Evolutionary conservation across 1,140 invertebrate species (phyloP), one percentile per base, ranked within the genome.

Genomic region (Pomacea maculata): DNA sequence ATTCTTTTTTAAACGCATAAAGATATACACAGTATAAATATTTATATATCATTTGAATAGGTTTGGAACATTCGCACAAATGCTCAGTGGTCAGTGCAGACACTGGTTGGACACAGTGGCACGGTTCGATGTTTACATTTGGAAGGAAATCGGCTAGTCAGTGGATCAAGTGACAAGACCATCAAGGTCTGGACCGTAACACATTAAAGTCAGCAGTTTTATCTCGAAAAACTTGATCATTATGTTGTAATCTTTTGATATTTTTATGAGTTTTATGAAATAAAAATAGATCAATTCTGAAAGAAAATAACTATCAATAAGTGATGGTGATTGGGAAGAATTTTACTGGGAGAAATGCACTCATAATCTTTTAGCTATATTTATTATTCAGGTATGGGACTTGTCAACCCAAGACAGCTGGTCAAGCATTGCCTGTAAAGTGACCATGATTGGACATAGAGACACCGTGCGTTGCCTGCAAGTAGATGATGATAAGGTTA

Each of bases 351-450:
- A 15, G n/a, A 19, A 72, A 19, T 29, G 45, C 70, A 29, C 4
- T 72, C 45, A 74, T 29, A 15, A 61, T 17, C 15, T 61, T 17
- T 17, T 79, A 67, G 57, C 57, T 61, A 2, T 61, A 17, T 17
- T 11, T 78, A 65, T 79, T 81, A 78, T 87, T 11, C 82, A 92
- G 92, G 92, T 93, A 29, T 93, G 93, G 93, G 93, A 93, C 88
- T 86, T 93, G 71, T 92, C 92, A 14, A 92, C 91, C 9, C 91
- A 92, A 77, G 89, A 91, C 65, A 91, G 90, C 80, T 93, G 93
- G 93, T 93, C 93, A 14, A 92, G 92, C 82, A 93, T 93, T 80
- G 93, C 92, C 21, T 93, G 93, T 86, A 93, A 93, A 83, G 92
- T 93, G 11, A 93, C 93, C 19, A 93, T 93, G 92, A 89, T 92